Percentiles rank a stretch among this genome's conserved stretches.
These are phyloP conservation scores for Agrotis clavis DNA, from an alignment of 2,888 invertebrate genomes.

Conservation along the genomic window DNA sequence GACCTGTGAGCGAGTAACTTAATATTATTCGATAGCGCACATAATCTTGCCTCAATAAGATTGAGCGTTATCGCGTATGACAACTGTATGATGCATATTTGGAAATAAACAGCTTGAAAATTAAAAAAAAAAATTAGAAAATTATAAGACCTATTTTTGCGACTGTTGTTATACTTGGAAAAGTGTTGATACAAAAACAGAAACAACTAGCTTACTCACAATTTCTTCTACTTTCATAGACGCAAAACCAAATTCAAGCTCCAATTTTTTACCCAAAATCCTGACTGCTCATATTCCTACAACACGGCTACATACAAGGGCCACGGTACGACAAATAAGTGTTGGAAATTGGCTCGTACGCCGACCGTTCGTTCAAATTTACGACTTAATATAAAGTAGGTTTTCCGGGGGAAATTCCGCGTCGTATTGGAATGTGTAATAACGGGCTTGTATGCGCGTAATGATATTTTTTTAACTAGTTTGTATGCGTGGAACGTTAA, in stretches of 20 bases:
- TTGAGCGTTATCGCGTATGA: too few species aligned
- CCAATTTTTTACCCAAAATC: conserved; percentile 19
- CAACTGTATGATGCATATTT: too few species aligned
- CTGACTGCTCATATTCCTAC: conserved; percentile 27
- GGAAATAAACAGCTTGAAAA: too few species aligned
- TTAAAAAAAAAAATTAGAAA: too few species aligned
- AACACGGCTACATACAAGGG: conserved; percentile 50
- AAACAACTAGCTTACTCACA: too few species aligned
- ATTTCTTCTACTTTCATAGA: too few species aligned
- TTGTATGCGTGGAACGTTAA: conserved; percentile 22
- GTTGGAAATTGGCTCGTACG: conserved; percentile 78
- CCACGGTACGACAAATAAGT: conserved; percentile 75
- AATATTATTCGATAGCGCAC: too few species aligned
- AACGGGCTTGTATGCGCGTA: conserved; percentile 39
- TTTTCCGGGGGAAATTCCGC: conserved; percentile 76
- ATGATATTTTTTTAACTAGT: conserved; percentile 56
- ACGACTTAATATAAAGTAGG: conserved; percentile 84
- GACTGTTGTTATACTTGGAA: too few species aligned
- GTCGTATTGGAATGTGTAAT: conserved; percentile 70
- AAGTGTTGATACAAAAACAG: too few species aligned
- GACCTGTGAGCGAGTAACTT: too few species aligned
- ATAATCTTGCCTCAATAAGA: too few species aligned
- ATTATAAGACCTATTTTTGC: too few species aligned
- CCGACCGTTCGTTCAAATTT: conserved; percentile 80
- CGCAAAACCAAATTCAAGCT: neutral